Percentiles rank a stretch among this genome's conserved stretches.
These are phyloP conservation scores for Addax nasomaculatus DNA, from an alignment of 2,113 vertebrate genomes.

Conservation along the genomic window DNA sequence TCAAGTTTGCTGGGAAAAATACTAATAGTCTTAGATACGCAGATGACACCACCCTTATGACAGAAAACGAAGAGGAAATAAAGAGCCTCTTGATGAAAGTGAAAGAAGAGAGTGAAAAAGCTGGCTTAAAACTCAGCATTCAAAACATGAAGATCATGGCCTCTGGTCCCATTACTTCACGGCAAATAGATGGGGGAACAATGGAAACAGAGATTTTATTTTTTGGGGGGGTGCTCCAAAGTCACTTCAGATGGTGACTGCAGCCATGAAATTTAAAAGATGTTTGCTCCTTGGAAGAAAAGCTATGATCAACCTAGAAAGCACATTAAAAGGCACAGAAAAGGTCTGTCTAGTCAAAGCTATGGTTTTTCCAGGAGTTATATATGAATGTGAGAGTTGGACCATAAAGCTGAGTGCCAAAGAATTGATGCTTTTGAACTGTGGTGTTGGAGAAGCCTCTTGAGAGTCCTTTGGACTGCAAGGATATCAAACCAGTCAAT, in stretches of 20 bases:
- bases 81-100: neutral
- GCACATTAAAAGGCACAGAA: neutral
- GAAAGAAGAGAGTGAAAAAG: neutral
- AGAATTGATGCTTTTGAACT: neutral
- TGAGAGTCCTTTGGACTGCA: neutral
- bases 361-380: neutral
- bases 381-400: neutral
- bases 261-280: neutral
- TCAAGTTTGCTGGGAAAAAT: neutral
- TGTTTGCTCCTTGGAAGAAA: neutral
- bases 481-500: neutral
- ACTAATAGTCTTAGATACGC: neutral
- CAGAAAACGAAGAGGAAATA: neutral
- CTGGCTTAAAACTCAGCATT: neutral
- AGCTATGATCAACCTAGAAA: neutral
- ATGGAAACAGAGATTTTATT: neutral
- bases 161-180: neutral
- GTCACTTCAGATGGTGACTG: neutral
- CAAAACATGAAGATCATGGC: neutral
- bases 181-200: neutral
- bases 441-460: neutral
- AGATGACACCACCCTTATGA: neutral
- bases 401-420: neutral
- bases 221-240: neutral
- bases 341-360: neutral